Base-by-base conservation (phyloP, 1,140 invertebrate species). In the Pteromalus puparum region DNA sequence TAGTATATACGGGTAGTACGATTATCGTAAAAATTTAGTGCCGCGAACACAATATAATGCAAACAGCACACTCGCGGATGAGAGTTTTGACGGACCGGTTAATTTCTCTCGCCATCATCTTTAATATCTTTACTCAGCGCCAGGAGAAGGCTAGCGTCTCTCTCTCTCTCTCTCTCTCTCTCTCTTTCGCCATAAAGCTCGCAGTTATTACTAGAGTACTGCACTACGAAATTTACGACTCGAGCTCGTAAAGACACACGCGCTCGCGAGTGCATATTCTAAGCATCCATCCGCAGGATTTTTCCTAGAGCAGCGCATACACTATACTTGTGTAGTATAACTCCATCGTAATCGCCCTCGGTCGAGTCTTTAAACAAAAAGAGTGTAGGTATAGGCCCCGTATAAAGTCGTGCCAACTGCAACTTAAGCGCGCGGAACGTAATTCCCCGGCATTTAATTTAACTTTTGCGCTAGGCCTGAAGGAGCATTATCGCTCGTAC, bases 101-200 rank as follows among this genome's bases (percentile, higher is more conserved):
- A 79, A 67, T 68, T 68, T 79, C n/a, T 48, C 46, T 10, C 30
- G 61, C 46, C 61, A 79, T 79, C 67, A 68, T 68, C 65, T 79
- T 79, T 79, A 79, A 79, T 79, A 79, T 79, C 77, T 79, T 68
- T 42, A 79, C 77, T 79, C 34, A 42, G 38, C 30, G 4, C 77
- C 7, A 12, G 28, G 30, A 61, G 38, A 34, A 42, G 38, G 38
- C 38, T 42, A 42, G 26, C 48, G 18, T 21, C 28, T 6, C 75
- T 21, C 65, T 34, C 30, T 34, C 30, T 34, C 30, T 34, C 30
- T 34, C 30, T 34, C 30, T 34, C 30, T 34, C 4, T 34, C 30
- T 34, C 30, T 34, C 30, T 34, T 5, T 21, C 34, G 30, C 21
- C 30, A n/a, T 70, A 21, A n/a, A 68, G 9, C 48, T 34, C 53